Evolutionary conservation across 2,888 invertebrate genomes (phyloP).

Genomic region (Caprella mutica): DNA sequence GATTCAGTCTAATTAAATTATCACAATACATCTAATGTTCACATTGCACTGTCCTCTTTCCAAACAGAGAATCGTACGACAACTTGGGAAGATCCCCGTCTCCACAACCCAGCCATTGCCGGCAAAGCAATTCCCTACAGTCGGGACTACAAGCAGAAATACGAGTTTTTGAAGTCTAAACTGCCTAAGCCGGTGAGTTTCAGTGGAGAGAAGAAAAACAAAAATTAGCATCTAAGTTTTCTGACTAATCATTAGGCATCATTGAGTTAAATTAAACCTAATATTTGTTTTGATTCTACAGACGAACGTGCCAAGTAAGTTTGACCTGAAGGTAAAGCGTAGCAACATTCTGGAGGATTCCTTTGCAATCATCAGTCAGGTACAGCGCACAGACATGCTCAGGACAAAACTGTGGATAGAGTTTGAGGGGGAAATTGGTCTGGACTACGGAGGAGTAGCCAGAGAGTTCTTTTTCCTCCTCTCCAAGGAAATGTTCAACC

Average conservation of each 20-base stretch:
- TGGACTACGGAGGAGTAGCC: conserved; percentile 45
- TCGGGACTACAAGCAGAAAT: conserved; percentile 95
- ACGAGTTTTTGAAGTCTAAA: conserved; percentile 94
- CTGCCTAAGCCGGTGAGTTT: conserved; percentile 77
- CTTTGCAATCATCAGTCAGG: conserved; percentile 83
- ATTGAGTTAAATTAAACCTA: no score
- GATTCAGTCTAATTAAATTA: no score
- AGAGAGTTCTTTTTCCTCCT: conserved; percentile 98
- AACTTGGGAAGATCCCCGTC: conserved; percentile 97
- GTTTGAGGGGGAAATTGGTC: conserved; percentile 71
- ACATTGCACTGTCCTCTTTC: conserved; percentile 22
- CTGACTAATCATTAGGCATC: no score
- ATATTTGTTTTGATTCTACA: conserved; percentile 17
- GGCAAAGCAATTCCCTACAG: conserved; percentile 98
- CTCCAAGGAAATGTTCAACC: conserved; percentile 99
- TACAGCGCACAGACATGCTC: conserved; percentile 71
- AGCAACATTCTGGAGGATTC: conserved; percentile 92
- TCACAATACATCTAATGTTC: conserved; percentile 15
- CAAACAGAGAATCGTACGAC: conserved; percentile 79
- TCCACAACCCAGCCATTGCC: conserved; percentile 91
- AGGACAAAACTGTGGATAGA: conserved; percentile 98
- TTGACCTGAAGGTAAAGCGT: conserved; percentile 83
- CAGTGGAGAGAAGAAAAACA: no score
- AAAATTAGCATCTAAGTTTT: no score
- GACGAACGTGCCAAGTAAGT: conserved; percentile 93